phyloP scores from a whole-genome alignment of 2,113 vertebrate genomes.

The Galbula dea region DNA sequence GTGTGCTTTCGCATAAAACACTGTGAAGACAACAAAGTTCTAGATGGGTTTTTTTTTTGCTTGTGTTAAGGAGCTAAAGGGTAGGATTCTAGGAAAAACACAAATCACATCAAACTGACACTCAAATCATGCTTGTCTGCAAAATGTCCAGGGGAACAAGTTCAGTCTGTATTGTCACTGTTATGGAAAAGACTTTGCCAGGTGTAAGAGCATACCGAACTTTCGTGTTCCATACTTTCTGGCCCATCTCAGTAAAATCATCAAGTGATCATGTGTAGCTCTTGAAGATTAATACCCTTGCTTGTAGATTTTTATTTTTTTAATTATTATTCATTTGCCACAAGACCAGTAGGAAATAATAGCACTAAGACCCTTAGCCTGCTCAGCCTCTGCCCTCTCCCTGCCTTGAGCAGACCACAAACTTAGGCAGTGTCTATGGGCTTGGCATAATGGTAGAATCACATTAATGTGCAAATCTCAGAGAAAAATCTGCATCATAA shows the following conservation, averaged over 20 bases:
- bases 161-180: not conserved
- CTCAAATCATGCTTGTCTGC: not conserved
- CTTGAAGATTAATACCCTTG: not conserved
- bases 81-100: not conserved
- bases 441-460: not conserved
- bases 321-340: not conserved
- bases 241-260: not conserved
- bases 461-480: not conserved
- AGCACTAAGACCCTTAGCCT: not conserved
- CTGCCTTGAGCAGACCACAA: not conserved
- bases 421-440: not conserved
- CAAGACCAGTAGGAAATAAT: not conserved
- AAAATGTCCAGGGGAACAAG: not conserved
- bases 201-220: not conserved
- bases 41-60: not conserved
- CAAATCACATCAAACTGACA: not conserved
- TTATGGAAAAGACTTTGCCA: not conserved
- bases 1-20: not conserved
- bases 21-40: constrained; percentile 18
- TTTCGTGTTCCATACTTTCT: not conserved
- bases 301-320: not conserved
- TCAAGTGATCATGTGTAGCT: not conserved
- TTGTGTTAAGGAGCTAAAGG: not conserved
- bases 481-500: not conserved
- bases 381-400: not conserved